Evolutionary conservation across 2,888 invertebrate genomes (phyloP).

Genomic region (Clitarchus hookeri): DNA sequence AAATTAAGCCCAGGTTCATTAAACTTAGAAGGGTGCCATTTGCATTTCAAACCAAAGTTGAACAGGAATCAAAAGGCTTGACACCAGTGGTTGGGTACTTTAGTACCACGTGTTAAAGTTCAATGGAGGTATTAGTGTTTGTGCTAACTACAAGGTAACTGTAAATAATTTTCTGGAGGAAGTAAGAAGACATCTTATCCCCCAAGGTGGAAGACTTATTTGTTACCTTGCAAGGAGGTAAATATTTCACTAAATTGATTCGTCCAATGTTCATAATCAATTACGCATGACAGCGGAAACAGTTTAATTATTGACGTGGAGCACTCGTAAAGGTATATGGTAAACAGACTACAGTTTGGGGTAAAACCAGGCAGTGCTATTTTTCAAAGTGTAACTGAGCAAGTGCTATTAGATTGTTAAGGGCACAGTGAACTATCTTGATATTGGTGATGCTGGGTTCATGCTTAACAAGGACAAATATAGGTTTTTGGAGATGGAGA

Average conservation of each 20-base stretch:
- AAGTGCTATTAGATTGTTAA: constrained; percentile 45
- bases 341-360: constrained; percentile 49
- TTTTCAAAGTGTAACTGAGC: constrained; percentile 50
- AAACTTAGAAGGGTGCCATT: too few relatives aligned
- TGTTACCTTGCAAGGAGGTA: constrained; percentile 44
- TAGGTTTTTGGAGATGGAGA: constrained; percentile 40
- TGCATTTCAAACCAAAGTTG: too few relatives aligned
- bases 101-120: too few relatives aligned
- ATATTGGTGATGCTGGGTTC: constrained; percentile 46
- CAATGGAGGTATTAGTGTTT: neutral
- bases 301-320: constrained; percentile 46
- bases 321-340: constrained; percentile 44
- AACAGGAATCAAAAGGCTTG: too few relatives aligned
- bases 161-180: constrained; percentile 35
- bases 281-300: constrained; percentile 46
- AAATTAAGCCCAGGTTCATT: too few relatives aligned
- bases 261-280: constrained; percentile 49
- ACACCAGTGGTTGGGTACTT: too few relatives aligned
- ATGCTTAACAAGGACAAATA: constrained; percentile 48
- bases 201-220: constrained; percentile 48
- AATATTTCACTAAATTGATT: constrained; percentile 47
- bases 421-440: constrained; percentile 45
- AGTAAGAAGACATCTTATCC: constrained; percentile 46
- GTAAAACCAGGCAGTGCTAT: constrained; percentile 51
- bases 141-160: neutral